Conservation (phyloP, 2,113 vertebrate species). For the Channa argus region DNA sequence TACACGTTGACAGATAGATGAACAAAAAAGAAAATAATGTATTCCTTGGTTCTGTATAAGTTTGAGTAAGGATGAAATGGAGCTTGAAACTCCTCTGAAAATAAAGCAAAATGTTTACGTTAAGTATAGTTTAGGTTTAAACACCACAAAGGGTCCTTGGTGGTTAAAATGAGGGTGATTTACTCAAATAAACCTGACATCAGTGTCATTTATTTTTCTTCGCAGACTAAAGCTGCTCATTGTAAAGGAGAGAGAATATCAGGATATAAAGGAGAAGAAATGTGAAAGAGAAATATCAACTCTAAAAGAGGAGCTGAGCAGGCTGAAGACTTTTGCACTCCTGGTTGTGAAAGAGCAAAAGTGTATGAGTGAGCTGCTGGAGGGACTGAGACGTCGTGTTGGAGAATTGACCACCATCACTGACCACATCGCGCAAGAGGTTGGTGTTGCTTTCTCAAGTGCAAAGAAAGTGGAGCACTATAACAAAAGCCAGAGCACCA, state of each 20-base stretch:
- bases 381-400: conserved; percentile 84
- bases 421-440: conserved; percentile 82
- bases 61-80: conserved; percentile 3
- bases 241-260: conserved; percentile 87
- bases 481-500: conserved; percentile 82
- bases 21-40: conserved; percentile 1
- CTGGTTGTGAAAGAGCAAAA: conserved; percentile 92
- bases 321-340: conserved; percentile 90
- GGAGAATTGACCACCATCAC: conserved; percentile 84
- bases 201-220: conserved; percentile 53
- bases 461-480: conserved; percentile 83
- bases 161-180: conserved; percentile 22
- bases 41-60: conserved; percentile 14
- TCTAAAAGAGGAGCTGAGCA: conserved; percentile 88
- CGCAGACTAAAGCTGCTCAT: conserved; percentile 90
- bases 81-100: conserved; percentile 23
- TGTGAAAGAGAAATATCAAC: conserved; percentile 82
- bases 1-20: not conserved
- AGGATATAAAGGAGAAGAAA: conserved; percentile 87
- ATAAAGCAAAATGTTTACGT: conserved; percentile 43
- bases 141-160: conserved; percentile 10
- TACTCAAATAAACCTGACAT: conserved; percentile 36
- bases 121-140: conserved; percentile 44
- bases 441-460: conserved; percentile 78
- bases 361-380: conserved; percentile 85